Percentiles rank a stretch among this genome's conserved stretches.
phyloP scores from a whole-genome alignment of 92 coral and sea anemone genomes.

The Parazoanthus swiftii region DNA sequence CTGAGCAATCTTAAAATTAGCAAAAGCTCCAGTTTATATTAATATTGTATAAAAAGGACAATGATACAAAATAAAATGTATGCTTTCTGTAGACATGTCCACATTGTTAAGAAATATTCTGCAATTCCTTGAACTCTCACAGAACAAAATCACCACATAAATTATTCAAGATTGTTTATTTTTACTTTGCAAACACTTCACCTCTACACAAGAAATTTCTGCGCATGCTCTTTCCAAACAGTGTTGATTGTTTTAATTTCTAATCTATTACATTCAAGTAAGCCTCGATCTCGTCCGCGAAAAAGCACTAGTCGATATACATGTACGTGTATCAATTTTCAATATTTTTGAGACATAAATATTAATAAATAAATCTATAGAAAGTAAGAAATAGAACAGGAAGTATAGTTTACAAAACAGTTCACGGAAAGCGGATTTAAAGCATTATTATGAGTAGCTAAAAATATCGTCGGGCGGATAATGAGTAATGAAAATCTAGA shows the following conservation, averaged over 20 bases:
- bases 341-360: neutral
- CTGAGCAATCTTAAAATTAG: conserved; percentile 25
- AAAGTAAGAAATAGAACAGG: neutral
- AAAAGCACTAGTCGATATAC: neutral
- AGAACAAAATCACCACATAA: conserved; percentile 17
- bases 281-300: conserved; percentile 4
- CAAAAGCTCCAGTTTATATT: conserved; percentile 20
- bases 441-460: neutral
- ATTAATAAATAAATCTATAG: conserved; percentile 9
- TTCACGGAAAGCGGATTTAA: conserved; percentile 10
- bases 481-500: conserved; percentile 11
- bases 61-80: conserved; percentile 18
- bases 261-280: neutral
- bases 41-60: conserved; percentile 17
- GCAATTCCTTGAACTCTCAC: conserved; percentile 18
- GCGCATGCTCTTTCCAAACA: conserved; percentile 2
- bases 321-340: too few relatives aligned
- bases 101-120: conserved; percentile 24
- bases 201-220: conserved; percentile 14
- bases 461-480: conserved; percentile 8
- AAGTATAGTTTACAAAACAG: neutral
- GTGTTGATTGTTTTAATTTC: neutral
- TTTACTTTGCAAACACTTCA: neutral
- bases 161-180: conserved; percentile 13
- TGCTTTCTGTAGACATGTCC: conserved; percentile 23